Evolutionary conservation across 2,888 invertebrate species (phyloP).

Genomic region (Heliconius hortense): DNA sequence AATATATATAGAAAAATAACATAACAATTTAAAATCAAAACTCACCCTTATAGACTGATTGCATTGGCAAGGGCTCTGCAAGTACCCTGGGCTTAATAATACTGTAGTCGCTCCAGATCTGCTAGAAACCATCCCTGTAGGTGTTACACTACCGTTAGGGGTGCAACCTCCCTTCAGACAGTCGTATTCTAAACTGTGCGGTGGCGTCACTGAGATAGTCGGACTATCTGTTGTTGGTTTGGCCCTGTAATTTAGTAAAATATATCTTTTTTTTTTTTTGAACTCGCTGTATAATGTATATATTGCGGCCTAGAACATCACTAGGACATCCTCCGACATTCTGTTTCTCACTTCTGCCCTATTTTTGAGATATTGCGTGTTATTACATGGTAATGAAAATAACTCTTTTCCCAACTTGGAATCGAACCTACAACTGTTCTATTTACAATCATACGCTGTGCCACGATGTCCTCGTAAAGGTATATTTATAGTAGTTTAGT

Average conservation of each 20-base stretch:
- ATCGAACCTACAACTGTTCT: background rate
- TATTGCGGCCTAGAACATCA: too few species aligned
- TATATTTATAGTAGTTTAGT: background rate
- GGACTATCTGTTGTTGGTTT: slow-evolving; percentile 75
- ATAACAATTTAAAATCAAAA: background rate
- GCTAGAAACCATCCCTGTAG: slow-evolving; percentile 70
- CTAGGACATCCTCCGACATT: too few species aligned
- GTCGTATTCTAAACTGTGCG: slow-evolving; percentile 74
- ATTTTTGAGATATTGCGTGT: too few species aligned
- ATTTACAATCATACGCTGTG: background rate
- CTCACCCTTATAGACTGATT: slow-evolving; percentile 73
- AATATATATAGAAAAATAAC: background rate
- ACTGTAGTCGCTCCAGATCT: slow-evolving; percentile 70
- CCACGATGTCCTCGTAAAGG: too few species aligned
- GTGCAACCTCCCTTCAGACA: slow-evolving; percentile 67
- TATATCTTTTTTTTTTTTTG: background rate
- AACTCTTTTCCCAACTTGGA: background rate
- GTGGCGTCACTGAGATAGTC: slow-evolving; percentile 73
- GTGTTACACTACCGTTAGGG: slow-evolving; percentile 73
- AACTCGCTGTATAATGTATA: too few species aligned
- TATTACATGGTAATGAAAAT: too few species aligned
- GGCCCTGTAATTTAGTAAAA: slow-evolving; percentile 54
- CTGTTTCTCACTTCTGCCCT: too few species aligned
- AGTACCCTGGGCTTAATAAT: slow-evolving; percentile 70
- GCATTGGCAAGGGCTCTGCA: slow-evolving; percentile 76